phyloP scores from a whole-genome alignment of 2,797 vertebrate species.

The Poecilia velifera region DNA sequence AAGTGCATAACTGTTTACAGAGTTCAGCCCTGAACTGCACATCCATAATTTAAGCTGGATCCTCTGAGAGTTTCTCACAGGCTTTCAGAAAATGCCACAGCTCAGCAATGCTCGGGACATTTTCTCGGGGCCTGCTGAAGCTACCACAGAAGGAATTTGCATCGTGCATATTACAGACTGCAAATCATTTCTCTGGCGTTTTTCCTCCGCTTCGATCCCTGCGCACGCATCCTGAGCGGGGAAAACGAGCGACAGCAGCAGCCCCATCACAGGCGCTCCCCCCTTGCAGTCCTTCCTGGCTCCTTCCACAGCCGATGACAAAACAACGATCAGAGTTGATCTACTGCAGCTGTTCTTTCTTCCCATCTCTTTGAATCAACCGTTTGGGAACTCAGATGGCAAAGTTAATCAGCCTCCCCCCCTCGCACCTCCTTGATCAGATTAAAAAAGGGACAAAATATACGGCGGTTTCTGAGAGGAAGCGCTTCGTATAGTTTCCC shows the following conservation, averaged over 20 bases:
- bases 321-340: constrained; percentile 58
- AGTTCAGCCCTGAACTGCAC: constrained; percentile 73
- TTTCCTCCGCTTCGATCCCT: constrained; percentile 53
- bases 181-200: constrained; percentile 44
- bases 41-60: constrained; percentile 76
- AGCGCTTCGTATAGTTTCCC: constrained; percentile 66
- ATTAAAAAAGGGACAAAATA: constrained; percentile 51
- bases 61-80: constrained; percentile 64
- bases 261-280: constrained; percentile 27
- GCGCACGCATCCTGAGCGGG: neutral
- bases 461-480: constrained; percentile 55
- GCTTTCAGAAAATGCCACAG: constrained; percentile 55
- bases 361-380: constrained; percentile 39
- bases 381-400: constrained; percentile 47
- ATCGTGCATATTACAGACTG: constrained; percentile 20
- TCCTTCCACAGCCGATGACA: constrained; percentile 38
- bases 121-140: constrained; percentile 45
- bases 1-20: constrained; percentile 79
- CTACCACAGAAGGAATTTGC: constrained; percentile 16
- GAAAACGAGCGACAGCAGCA: constrained; percentile 42
- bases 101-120: constrained; percentile 44
- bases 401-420: constrained; percentile 41
- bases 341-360: constrained; percentile 38
- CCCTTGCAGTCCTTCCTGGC: constrained; percentile 3
- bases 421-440: constrained; percentile 21